Conservation (phyloP, 1,140 invertebrate species). For the Aphelenchoides avenae region DNA sequence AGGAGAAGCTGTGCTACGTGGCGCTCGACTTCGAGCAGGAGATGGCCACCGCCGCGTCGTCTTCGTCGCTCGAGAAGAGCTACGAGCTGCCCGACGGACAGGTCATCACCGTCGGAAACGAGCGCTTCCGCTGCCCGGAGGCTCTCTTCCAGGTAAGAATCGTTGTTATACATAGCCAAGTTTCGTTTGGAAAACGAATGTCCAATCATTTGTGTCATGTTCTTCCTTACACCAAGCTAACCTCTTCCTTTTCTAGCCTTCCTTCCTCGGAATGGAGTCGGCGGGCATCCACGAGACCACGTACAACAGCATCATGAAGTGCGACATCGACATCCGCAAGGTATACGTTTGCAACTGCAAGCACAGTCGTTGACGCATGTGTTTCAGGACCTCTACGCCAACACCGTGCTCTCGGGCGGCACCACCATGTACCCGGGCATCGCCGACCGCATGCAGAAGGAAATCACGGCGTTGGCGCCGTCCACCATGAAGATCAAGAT, state of each 20-base stretch:
- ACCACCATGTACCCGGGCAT: slow-evolving; percentile 66
- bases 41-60: slow-evolving; percentile 78
- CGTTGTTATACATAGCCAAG: no score
- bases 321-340: slow-evolving; percentile 62
- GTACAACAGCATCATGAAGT: slow-evolving; percentile 63
- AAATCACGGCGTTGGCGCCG: slow-evolving; percentile 65
- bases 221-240: no score
- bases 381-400: slow-evolving; percentile 63
- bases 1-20: slow-evolving; percentile 67
- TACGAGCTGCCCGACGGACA: slow-evolving; percentile 64
- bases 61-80: slow-evolving; percentile 61
- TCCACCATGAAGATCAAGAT: slow-evolving; percentile 68
- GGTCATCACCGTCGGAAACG: slow-evolving; percentile 82
- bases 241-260: no score
- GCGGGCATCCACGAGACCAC: slow-evolving; percentile 61
- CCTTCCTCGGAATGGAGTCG: slow-evolving; percentile 61
- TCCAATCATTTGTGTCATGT: no score
- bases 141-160: slow-evolving; percentile 90
- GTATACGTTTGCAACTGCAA: no score
- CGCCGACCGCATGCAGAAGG: slow-evolving; percentile 64
- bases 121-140: slow-evolving; percentile 93
- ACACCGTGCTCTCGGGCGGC: slow-evolving; percentile 64
- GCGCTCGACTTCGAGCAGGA: slow-evolving; percentile 89
- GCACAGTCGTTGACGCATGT: no score
- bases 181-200: no score